These are phyloP conservation scores for Artemia sinica DNA, from an alignment of 2,888 invertebrate species.

Conservation along the genomic window DNA sequence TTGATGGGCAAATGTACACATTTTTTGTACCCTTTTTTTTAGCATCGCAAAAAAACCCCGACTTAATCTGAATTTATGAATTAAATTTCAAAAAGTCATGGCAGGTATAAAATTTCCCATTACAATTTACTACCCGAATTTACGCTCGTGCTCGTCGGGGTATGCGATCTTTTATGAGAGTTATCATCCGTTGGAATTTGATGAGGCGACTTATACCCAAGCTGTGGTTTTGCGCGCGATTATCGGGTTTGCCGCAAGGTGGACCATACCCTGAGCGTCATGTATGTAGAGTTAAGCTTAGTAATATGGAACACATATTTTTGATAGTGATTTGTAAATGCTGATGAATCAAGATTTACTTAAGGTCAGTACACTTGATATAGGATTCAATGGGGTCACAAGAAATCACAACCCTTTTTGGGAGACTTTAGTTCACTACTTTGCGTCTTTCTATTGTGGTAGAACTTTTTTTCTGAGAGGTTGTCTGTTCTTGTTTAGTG, in stretches of 20 bases:
- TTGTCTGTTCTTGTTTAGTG: no score
- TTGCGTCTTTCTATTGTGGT: no score
- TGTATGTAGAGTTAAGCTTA: not conserved
- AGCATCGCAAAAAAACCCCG: no score
- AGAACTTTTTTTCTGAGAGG: no score
- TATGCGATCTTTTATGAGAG: constrained; percentile 11
- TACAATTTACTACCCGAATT: constrained; percentile 6
- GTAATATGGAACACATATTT: not conserved
- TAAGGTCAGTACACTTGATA: not conserved
- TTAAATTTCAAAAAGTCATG: no score
- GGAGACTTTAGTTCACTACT: no score
- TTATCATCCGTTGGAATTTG: constrained; percentile 14
- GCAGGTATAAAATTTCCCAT: no score
- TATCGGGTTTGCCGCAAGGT: constrained; percentile 1
- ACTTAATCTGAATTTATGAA: no score
- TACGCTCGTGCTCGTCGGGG: constrained; percentile 10
- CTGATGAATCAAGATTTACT: not conserved
- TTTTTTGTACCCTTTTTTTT: no score
- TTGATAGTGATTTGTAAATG: constrained; percentile 11
- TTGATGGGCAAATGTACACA: no score
- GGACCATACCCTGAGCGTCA: constrained; percentile 12
- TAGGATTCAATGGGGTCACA: no score
- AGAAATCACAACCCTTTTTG: no score
- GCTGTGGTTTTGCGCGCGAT: not conserved
- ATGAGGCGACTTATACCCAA: constrained; percentile 9